Evolutionary conservation across 2,888 invertebrate genomes (phyloP), one percentile per base, ranked within the genome.

Genomic region (Papilio gigon): DNA sequence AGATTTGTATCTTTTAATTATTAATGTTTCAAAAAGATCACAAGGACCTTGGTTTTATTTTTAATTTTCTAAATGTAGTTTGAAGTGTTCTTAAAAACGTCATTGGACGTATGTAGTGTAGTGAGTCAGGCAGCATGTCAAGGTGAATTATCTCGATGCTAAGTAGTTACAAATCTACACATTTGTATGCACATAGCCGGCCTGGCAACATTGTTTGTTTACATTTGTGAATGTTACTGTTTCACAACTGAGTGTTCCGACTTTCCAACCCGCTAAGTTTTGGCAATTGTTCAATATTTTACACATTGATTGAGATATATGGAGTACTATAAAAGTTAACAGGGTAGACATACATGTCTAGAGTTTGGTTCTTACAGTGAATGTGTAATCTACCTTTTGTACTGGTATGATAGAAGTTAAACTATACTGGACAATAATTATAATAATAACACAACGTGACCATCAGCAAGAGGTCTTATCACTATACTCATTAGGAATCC

Each of bases 161-260:
- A 56, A 67, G 42, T 35, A 17, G 42, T 56, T 17, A 67, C 22
- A 56, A 33, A 56, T 67, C 12, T 56, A 30, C 62, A 53, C 56
- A 42, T 40, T 53, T 44, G 50, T n/a, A 22, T 4, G 14, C 56
- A 56, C 22, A 62, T 67, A 33, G 67, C 56, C 33, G 44, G 33
- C 53, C 33, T 35, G 67, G 40, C 30, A 67, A 61, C 30, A 14
- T 22, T 27, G 61, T 65, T 65, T 65, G 65, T 67, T 61, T 61
- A 61, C 67, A 61, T 67, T 44, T 35, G 6, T 17, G 22, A 14
- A 17, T 42, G 27, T 27, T 60, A 33, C 53, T 40, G 5, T 40
- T 22, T 42, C 22, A 67, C 27, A n/a, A 40, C 17, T 53, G 27
- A 6, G 8, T 25, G n/a, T 50, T 25, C 50, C 25, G 30, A 6